These are phyloP conservation scores for Microplitis mediator DNA, from an alignment of 1,140 invertebrate genomes.

Conservation along the genomic window DNA sequence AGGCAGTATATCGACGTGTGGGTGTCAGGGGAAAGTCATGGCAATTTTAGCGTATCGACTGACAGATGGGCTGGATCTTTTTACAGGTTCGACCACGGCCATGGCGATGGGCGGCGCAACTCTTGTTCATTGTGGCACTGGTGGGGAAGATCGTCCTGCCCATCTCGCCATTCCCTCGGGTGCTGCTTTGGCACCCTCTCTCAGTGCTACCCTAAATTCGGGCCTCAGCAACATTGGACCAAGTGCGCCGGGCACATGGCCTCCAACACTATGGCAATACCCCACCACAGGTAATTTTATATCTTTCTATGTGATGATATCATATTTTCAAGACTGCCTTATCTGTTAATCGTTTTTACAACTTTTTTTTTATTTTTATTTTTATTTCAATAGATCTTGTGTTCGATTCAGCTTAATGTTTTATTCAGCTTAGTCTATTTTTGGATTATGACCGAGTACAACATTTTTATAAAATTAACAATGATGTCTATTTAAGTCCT, in stretches of 20 bases:
- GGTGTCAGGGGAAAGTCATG: slow-evolving; percentile 2
- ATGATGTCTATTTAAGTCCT: background rate
- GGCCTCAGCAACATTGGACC: slow-evolving; percentile 63
- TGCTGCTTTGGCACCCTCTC: slow-evolving; percentile 56
- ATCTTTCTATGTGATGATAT: slow-evolving; percentile 16
- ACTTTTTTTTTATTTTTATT: background rate
- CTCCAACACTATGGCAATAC: slow-evolving; percentile 76
- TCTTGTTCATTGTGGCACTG: slow-evolving; percentile 52
- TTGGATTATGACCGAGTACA: background rate
- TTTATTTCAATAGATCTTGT: background rate
- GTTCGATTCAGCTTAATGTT: background rate
- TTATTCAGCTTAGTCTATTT: background rate
- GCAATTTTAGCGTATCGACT: slow-evolving; percentile 24
- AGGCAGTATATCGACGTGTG: background rate
- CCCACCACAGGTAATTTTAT: slow-evolving; percentile 64
- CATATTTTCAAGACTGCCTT: background rate
- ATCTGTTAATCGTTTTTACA: background rate
- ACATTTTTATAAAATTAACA: too few relatives aligned
- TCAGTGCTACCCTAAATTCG: slow-evolving; percentile 59
- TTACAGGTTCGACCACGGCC: slow-evolving; percentile 64
- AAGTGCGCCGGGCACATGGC: slow-evolving; percentile 46
- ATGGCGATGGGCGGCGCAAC: slow-evolving; percentile 63
- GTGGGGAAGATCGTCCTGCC: slow-evolving; percentile 60
- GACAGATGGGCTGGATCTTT: slow-evolving; percentile 38
- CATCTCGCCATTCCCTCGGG: slow-evolving; percentile 60